A percentile compares a stretch with the other conserved stretches of the same genome.
phyloP scores from a whole-genome alignment of 2,888 invertebrate genomes.

The Glomeris marginata region DNA sequence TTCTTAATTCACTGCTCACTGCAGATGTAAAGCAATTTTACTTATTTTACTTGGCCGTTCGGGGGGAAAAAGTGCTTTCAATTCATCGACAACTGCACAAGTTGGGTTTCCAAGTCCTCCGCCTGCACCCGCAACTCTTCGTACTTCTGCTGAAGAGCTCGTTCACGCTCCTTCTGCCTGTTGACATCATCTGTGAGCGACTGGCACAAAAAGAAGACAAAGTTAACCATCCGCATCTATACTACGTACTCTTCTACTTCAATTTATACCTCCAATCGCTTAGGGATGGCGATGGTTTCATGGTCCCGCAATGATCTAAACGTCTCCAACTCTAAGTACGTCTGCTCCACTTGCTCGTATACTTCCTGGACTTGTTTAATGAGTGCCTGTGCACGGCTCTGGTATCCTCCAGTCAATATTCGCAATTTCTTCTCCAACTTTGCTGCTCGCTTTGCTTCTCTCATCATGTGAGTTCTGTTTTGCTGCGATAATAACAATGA shows the following conservation, averaged over 20 bases:
- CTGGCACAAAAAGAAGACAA: not conserved
- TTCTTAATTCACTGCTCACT: no score
- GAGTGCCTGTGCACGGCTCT: constrained; percentile 64
- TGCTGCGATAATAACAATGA: constrained; percentile 32
- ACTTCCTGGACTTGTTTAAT: constrained; percentile 75
- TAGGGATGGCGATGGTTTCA: constrained; percentile 77
- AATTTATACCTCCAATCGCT: constrained; percentile 57
- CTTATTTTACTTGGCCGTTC: no score
- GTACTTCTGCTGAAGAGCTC: constrained; percentile 5
- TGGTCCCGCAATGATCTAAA: constrained; percentile 79
- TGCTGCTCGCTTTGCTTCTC: constrained; percentile 88
- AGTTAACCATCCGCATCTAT: not conserved
- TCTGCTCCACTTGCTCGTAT: constrained; percentile 79
- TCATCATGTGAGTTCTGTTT: constrained; percentile 89
- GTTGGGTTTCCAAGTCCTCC: no score
- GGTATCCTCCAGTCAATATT: constrained; percentile 86
- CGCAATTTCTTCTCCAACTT: constrained; percentile 96
- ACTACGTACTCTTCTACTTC: no score
- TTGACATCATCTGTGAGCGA: constrained; percentile 10
- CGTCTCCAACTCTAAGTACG: constrained; percentile 72
- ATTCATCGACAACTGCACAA: not conserved
- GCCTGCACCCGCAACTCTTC: constrained; percentile 1
- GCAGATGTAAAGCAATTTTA: no score
- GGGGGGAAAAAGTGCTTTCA: no score
- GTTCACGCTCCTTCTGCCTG: constrained; percentile 8